A percentile compares a stretch with the other conserved stretches of the same genome.
Evolutionary conservation across 2,113 vertebrate genomes (phyloP).

Genomic region (Nansenia antarctica): DNA sequence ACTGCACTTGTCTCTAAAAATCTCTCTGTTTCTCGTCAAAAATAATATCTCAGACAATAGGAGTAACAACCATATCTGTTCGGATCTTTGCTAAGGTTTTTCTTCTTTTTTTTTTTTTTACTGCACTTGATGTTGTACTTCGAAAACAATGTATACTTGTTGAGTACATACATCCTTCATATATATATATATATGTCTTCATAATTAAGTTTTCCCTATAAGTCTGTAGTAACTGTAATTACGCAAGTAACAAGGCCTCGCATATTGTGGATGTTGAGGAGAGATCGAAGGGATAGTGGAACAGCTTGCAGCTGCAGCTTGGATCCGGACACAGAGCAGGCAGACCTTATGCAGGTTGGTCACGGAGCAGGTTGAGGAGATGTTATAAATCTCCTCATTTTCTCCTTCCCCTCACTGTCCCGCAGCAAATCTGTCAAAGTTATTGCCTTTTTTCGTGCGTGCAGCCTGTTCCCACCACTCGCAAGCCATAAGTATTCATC

Average conservation of each 20-base stretch:
- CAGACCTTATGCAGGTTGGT: constrained; percentile 45
- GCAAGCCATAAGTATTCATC: not conserved
- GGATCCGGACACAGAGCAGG: constrained; percentile 11
- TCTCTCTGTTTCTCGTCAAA: not conserved
- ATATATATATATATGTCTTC: too few relatives aligned
- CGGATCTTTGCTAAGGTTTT: too few relatives aligned
- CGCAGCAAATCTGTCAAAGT: constrained; percentile 39
- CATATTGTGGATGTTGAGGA: not conserved
- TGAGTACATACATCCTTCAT: too few relatives aligned
- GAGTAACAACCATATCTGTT: too few relatives aligned
- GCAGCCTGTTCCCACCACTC: not conserved
- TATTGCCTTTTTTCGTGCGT: constrained; percentile 26
- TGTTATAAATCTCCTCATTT: constrained; percentile 45
- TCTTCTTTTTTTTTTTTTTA: too few relatives aligned
- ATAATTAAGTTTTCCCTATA: too few relatives aligned
- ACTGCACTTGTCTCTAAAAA: not conserved
- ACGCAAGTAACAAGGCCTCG: not conserved
- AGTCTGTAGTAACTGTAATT: too few relatives aligned
- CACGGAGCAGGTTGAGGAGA: constrained; percentile 33
- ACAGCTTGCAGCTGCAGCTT: not conserved
- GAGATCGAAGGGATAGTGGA: not conserved
- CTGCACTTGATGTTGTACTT: too few relatives aligned
- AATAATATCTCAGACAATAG: too few relatives aligned
- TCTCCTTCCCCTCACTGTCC: constrained; percentile 30
- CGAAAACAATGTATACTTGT: too few relatives aligned